A percentile compares a stretch with the other conserved stretches of the same genome.
Conservation (phyloP, 1,140 invertebrate species). For the Megalopta genalis region DNA sequence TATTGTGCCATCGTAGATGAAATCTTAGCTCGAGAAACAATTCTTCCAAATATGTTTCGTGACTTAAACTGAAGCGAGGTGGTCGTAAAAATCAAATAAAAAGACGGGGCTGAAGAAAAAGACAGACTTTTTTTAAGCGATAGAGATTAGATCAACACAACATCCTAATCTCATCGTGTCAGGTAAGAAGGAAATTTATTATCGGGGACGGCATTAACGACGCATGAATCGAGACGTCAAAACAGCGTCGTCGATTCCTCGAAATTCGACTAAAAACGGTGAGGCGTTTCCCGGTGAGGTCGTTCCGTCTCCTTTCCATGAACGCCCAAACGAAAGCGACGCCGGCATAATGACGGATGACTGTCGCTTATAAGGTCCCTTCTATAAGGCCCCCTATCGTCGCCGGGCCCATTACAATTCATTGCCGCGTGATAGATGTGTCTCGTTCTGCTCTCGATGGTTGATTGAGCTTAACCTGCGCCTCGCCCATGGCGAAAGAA, state of each 20-base stretch:
- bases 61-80: too few species aligned
- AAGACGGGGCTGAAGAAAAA: too few species aligned
- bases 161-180: too few species aligned
- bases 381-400: constrained; percentile 47
- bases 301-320: background rate
- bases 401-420: constrained; percentile 61
- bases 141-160: too few species aligned
- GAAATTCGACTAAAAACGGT: background rate
- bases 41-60: too few species aligned
- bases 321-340: constrained; percentile 45
- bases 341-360: constrained; percentile 60
- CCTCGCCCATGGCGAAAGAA: constrained; percentile 45
- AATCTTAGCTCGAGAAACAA: too few species aligned
- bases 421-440: constrained; percentile 65
- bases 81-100: too few species aligned
- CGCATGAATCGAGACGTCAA: background rate
- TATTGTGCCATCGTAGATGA: too few species aligned
- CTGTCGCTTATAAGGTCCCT: constrained; percentile 58
- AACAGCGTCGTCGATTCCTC: background rate
- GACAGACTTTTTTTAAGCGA: too few species aligned
- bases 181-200: too few species aligned
- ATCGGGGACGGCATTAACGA: background rate
- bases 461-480: constrained; percentile 61
- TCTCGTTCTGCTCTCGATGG: constrained; percentile 62
- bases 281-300: background rate